These are phyloP conservation scores for Candidula unifasciata DNA, from an alignment of 2,888 invertebrate genomes.

Conservation along the genomic window DNA sequence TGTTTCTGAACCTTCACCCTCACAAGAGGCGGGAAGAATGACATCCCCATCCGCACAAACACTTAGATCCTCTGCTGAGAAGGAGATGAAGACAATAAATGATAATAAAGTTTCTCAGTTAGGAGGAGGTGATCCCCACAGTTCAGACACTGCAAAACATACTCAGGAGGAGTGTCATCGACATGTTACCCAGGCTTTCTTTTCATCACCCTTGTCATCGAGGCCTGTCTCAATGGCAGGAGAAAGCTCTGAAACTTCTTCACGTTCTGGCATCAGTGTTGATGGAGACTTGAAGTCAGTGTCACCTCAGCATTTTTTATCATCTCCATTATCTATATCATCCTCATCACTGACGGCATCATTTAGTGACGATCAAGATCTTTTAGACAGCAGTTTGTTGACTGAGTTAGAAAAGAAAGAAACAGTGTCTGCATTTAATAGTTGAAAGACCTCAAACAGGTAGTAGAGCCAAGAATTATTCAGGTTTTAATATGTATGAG, in stretches of 20 bases:
- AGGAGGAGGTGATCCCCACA: not conserved
- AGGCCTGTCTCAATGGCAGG: not conserved
- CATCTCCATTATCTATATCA: slow-evolving; percentile 36
- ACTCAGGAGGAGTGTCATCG: not conserved
- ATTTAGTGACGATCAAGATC: not conserved
- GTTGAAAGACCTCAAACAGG: not conserved
- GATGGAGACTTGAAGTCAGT: not conserved
- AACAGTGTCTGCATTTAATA: not conserved
- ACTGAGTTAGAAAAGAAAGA: not conserved
- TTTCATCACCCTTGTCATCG: not conserved
- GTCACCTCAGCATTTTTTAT: slow-evolving; percentile 5
- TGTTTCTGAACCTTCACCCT: not conserved
- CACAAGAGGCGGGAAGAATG: not conserved
- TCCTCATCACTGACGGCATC: slow-evolving; percentile 34
- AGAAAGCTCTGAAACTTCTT: not conserved
- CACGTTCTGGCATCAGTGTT: too few relatives aligned
- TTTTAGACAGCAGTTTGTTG: not conserved
- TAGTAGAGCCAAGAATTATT: too few relatives aligned
- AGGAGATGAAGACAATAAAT: not conserved
- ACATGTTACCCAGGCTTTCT: not conserved
- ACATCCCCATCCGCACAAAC: not conserved
- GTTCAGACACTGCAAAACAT: not conserved
- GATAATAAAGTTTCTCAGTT: not conserved
- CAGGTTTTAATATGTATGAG: too few relatives aligned
- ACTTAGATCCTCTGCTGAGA: not conserved